Conservation (phyloP, 2,888 invertebrate genomes). For the Cosmia pyralina region DNA sequence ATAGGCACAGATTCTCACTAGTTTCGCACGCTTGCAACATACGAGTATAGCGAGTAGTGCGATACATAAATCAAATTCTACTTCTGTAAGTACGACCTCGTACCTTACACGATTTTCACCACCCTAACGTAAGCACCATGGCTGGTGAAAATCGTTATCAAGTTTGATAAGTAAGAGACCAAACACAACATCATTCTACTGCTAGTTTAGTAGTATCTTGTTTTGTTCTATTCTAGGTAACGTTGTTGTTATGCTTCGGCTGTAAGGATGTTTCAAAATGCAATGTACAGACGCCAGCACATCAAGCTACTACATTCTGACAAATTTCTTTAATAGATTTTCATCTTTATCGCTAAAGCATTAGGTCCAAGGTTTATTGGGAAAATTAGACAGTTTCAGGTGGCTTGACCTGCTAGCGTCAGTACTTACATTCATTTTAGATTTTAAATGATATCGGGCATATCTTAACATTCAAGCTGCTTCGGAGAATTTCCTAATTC, state of each 20-base stretch:
- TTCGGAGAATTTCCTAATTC: not conserved
- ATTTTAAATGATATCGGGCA: not conserved
- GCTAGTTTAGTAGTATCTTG: not conserved
- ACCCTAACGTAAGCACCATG: not conserved
- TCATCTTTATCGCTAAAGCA: too few species aligned
- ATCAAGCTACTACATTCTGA: too few species aligned
- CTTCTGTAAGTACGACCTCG: too few species aligned
- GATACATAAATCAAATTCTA: not conserved
- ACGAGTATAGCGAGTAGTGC: too few species aligned
- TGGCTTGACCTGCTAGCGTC: too few species aligned
- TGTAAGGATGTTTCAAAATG: not conserved
- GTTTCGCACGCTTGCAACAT: slow-evolving; percentile 26
- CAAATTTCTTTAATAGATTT: too few species aligned
- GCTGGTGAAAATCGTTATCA: not conserved
- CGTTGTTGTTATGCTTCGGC: not conserved
- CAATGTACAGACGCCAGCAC: too few species aligned
- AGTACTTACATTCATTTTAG: not conserved
- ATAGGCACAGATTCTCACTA: not conserved
- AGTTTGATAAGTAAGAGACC: not conserved
- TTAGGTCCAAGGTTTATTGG: too few species aligned
- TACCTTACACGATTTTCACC: not conserved
- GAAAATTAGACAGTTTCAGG: too few species aligned
- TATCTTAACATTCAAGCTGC: not conserved
- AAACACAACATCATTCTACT: not conserved
- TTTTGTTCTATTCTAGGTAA: not conserved